phyloP scores from a whole-genome alignment of 1,140 invertebrate species.

The Musca vetustissima region DNA sequence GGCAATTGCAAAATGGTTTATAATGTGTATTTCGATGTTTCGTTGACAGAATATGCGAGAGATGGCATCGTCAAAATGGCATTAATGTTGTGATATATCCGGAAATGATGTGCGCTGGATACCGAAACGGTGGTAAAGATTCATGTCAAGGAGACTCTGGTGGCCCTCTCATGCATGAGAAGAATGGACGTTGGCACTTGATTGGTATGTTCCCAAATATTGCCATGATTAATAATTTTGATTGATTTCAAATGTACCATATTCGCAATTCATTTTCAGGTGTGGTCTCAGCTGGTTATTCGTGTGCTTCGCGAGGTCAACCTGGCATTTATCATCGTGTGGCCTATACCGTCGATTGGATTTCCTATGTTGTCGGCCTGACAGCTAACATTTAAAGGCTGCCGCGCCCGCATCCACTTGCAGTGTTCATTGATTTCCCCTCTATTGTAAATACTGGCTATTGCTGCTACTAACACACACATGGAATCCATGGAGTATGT shows the following conservation, averaged over 20 bases:
- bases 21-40: too few species aligned
- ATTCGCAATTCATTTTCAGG: slow-evolving; percentile 51
- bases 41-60: slow-evolving; percentile 71
- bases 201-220: slow-evolving; percentile 58
- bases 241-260: background rate
- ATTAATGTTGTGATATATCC: slow-evolving; percentile 94
- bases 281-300: slow-evolving; percentile 91
- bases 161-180: slow-evolving; percentile 85
- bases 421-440: too few species aligned
- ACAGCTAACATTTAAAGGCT: slow-evolving; percentile 43
- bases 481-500: too few species aligned
- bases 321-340: slow-evolving; percentile 94
- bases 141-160: slow-evolving; percentile 80
- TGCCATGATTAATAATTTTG: background rate
- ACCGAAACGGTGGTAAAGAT: slow-evolving; percentile 82
- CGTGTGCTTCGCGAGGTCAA: slow-evolving; percentile 86
- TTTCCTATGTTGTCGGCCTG: slow-evolving; percentile 64
- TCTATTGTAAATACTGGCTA: too few species aligned
- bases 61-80: slow-evolving; percentile 76
- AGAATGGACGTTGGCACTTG: slow-evolving; percentile 82
- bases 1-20: too few species aligned
- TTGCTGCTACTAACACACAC: too few species aligned
- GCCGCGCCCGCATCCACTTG: too few species aligned
- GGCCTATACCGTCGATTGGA: slow-evolving; percentile 92
- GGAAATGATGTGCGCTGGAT: slow-evolving; percentile 96